Percentiles rank a stretch among this genome's conserved stretches.
Evolutionary conservation across 2,888 invertebrate genomes (phyloP).

Genomic region (Spatulosminthurus flaviceps): DNA sequence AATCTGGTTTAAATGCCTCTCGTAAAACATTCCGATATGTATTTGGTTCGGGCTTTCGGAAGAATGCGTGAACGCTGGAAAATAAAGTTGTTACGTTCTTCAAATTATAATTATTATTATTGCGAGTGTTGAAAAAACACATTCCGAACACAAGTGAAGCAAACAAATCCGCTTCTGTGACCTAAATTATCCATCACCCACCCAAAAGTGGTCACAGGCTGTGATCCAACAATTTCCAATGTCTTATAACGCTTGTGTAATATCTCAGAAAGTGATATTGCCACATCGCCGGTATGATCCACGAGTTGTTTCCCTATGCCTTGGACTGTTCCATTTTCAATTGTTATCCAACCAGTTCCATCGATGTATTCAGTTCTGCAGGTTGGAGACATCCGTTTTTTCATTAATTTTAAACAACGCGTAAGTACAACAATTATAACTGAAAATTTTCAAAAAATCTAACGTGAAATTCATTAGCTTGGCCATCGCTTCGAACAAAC

Average conservation of each 20-base stretch:
- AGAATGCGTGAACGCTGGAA: conserved; percentile 1
- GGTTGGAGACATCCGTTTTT: not conserved
- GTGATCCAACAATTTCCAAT: not conserved
- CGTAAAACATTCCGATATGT: not conserved
- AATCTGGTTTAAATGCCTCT: conserved; percentile 6
- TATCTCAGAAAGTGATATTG: not conserved
- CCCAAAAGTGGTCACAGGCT: not conserved
- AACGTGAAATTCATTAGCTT: conserved; percentile 20
- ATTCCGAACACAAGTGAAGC: no score
- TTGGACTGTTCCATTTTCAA: not conserved
- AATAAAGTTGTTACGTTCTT: not conserved
- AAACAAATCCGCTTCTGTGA: no score
- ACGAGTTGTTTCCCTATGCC: conserved; percentile 22
- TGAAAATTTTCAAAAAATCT: not conserved
- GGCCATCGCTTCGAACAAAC: not conserved
- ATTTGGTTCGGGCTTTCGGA: conserved; percentile 2
- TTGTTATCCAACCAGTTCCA: conserved; percentile 25
- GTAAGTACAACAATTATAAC: no score
- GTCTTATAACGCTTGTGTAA: not conserved
- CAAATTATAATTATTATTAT: no score
- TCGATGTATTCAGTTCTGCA: not conserved
- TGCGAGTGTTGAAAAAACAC: no score
- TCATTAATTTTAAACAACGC: not conserved
- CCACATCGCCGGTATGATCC: not conserved
- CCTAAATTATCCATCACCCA: no score